phyloP scores from a whole-genome alignment of 2,113 vertebrate genomes.

The Cromileptes altivelis region DNA sequence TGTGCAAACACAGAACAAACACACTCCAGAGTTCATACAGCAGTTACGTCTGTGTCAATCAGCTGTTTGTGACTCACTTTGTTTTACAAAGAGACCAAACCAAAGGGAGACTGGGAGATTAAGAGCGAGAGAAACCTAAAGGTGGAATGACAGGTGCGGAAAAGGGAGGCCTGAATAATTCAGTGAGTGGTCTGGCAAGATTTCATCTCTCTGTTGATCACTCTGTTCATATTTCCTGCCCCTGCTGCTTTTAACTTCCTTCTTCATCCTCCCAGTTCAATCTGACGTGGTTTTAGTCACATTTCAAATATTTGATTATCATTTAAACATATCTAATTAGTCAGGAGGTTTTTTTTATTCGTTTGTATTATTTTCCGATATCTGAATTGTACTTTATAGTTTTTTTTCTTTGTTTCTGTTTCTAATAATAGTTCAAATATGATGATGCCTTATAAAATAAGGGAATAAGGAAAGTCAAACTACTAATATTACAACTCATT shows the following conservation, averaged over 20 bases:
- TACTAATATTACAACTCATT: too few relatives aligned
- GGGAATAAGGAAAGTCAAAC: too few relatives aligned
- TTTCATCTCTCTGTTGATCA: constrained; percentile 55
- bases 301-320: not conserved
- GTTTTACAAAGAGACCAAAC: constrained; percentile 22
- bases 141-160: constrained; percentile 67
- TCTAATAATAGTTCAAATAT: not conserved
- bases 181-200: constrained; percentile 59
- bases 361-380: not conserved
- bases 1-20: constrained; percentile 25
- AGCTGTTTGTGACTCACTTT: constrained; percentile 11
- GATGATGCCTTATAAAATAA: not conserved
- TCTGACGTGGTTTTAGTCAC: not conserved
- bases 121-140: constrained; percentile 41
- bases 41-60: not conserved
- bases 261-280: not conserved
- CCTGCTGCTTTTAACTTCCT: not conserved
- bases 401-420: not conserved
- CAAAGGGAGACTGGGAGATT: constrained; percentile 21
- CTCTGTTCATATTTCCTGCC: constrained; percentile 28
- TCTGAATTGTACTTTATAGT: not conserved
- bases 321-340: not conserved
- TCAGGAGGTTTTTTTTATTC: not conserved
- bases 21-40: not conserved
- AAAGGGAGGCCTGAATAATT: constrained; percentile 76